phyloP scores from a whole-genome alignment of 2,113 vertebrate species.

The Puffinus mauretanicus region DNA sequence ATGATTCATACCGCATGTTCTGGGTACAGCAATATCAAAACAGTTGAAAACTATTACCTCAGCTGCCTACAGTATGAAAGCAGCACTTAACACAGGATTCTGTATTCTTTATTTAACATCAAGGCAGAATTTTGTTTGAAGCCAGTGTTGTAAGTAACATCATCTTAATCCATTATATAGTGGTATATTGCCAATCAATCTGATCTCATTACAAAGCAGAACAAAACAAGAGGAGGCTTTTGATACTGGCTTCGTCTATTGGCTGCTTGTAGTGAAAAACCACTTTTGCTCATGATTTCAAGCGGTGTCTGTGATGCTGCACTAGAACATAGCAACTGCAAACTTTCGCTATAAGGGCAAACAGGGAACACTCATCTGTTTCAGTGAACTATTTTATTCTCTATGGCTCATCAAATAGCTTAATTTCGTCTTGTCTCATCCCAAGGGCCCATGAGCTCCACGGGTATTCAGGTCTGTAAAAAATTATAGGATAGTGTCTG shows the following conservation, averaged over 20 bases:
- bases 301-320: neutral
- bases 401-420: neutral
- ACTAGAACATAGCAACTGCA: neutral
- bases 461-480: neutral
- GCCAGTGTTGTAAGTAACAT: neutral
- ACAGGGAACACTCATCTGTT: neutral
- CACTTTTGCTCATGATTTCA: neutral
- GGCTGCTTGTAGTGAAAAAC: neutral
- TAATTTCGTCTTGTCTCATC: neutral
- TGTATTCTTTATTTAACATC: neutral
- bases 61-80: neutral
- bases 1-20: neutral
- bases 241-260: neutral
- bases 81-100: neutral
- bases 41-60: neutral
- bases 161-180: neutral
- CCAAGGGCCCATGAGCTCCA: neutral
- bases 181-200: neutral
- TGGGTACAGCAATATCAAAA: neutral
- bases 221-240: conserved; percentile 3
- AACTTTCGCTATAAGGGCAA: neutral
- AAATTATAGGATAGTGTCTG: neutral
- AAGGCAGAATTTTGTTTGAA: conserved; percentile 26
- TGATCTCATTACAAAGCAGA: neutral
- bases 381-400: neutral